Percentiles rank a stretch among this genome's conserved stretches.
Conservation (phyloP, 2,797 vertebrate genomes). For the Streptopelia turtur region DNA sequence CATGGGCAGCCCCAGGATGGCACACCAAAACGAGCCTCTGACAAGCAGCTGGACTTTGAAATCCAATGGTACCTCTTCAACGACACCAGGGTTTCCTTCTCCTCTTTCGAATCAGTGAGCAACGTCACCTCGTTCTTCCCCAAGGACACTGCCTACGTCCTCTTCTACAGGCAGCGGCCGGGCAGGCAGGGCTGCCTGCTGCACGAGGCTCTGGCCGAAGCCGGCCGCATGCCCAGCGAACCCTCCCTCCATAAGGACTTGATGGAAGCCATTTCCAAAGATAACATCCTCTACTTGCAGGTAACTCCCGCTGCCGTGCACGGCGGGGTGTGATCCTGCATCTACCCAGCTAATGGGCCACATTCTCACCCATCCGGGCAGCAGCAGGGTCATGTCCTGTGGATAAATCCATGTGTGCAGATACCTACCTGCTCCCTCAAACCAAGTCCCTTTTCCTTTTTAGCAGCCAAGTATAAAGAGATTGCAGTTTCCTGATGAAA, state of each 20-base stretch:
- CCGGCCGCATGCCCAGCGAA: slow-evolving; percentile 15
- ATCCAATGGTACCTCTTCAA: slow-evolving; percentile 86
- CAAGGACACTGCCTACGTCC: slow-evolving; percentile 84
- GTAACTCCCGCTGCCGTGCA: slow-evolving; percentile 40
- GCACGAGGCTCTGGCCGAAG: background rate
- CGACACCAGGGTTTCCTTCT: slow-evolving; percentile 85
- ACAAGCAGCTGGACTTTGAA: slow-evolving; percentile 72
- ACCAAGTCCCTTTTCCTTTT: background rate
- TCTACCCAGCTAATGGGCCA: fast-evolving
- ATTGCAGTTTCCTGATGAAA: background rate
- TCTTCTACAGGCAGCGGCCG: slow-evolving; percentile 79
- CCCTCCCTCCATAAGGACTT: slow-evolving; percentile 79
- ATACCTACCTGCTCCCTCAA: background rate
- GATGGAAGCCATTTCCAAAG: slow-evolving; percentile 86
- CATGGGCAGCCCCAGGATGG: background rate
- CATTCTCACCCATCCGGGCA: fast-evolving
- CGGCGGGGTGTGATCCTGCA: fast-evolving
- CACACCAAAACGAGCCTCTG: background rate
- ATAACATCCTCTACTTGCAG: slow-evolving; percentile 84
- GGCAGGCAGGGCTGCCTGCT: background rate
- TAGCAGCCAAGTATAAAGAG: background rate
- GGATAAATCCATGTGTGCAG: fast-evolving
- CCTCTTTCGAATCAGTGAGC: slow-evolving; percentile 84
- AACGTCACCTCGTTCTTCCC: slow-evolving; percentile 84
- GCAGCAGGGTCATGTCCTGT: background rate